Conservation (phyloP, 2,113 vertebrate genomes). For the Serilophus lunatus region DNA sequence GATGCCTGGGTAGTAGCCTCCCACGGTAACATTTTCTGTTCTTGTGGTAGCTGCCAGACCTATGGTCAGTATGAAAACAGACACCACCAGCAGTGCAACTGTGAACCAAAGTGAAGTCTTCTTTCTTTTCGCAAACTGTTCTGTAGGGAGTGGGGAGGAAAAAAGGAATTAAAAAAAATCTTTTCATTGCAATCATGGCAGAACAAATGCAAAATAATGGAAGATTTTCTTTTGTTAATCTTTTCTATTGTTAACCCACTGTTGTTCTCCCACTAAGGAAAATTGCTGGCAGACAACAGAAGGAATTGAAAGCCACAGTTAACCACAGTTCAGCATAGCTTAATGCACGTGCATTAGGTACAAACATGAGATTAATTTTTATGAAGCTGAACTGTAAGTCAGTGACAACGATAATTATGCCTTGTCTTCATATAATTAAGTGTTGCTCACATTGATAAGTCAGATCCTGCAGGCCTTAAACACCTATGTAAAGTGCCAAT, state of each 20-base stretch:
- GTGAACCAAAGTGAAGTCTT: constrained; percentile 85
- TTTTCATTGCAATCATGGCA: neutral
- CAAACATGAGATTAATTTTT: neutral
- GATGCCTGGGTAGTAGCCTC: constrained; percentile 93
- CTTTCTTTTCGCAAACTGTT: constrained; percentile 80
- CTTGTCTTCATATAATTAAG: constrained; percentile 23
- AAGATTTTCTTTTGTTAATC: neutral
- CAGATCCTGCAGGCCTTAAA: neutral
- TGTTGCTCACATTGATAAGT: neutral
- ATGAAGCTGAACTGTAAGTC: neutral
- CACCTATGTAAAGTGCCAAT: neutral
- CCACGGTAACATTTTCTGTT: constrained; percentile 87
- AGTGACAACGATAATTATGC: neutral
- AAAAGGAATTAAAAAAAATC: neutral
- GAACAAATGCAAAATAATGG: neutral
- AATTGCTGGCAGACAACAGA: neutral
- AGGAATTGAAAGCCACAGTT: neutral
- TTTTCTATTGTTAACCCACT: neutral
- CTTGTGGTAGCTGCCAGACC: constrained; percentile 88
- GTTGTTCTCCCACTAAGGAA: neutral
- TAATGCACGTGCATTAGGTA: fast-evolving
- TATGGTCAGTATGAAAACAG: constrained; percentile 82
- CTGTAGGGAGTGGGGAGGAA: constrained; percentile 27
- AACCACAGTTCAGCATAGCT: neutral
- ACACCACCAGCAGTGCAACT: constrained; percentile 77